Evolutionary conservation across 2,888 invertebrate genomes (phyloP).

Genomic region (Chalcis sispes): DNA sequence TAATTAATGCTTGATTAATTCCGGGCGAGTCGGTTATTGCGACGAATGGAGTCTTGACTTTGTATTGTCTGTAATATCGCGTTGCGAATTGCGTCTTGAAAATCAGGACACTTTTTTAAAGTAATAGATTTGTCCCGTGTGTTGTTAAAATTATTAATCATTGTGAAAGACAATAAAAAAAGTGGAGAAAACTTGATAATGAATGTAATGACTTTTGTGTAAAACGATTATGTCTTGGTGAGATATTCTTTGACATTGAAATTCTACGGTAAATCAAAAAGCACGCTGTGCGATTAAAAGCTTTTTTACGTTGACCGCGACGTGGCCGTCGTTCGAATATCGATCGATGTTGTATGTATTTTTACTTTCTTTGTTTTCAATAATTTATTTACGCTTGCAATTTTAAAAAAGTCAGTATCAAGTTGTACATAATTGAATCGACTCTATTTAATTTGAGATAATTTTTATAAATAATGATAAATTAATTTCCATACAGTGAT

Average conservation of each 20-base stretch:
- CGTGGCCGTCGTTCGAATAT: constrained; percentile 70
- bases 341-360: constrained; percentile 72
- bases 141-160: too few species aligned
- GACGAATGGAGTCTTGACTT: constrained; percentile 6
- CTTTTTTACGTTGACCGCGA: constrained; percentile 74
- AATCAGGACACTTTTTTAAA: too few species aligned
- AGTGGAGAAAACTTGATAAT: constrained; percentile 64
- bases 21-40: constrained; percentile 46
- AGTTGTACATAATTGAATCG: constrained; percentile 15
- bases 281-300: constrained; percentile 67
- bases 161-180: too few species aligned
- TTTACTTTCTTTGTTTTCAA: constrained; percentile 63
- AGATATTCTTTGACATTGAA: too few species aligned
- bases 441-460: too few species aligned
- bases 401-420: constrained; percentile 33
- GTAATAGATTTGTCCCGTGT: too few species aligned
- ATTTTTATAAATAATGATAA: too few species aligned
- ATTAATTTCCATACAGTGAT: too few species aligned
- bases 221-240: too few species aligned
- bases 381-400: not conserved
- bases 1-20: constrained; percentile 73
- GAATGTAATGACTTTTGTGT: too few species aligned
- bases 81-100: too few species aligned
- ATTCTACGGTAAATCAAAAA: too few species aligned
- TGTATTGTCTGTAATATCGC: constrained; percentile 14